Evolutionary conservation across 2,797 vertebrate species (phyloP).

Genomic region (Chromis chromis): DNA sequence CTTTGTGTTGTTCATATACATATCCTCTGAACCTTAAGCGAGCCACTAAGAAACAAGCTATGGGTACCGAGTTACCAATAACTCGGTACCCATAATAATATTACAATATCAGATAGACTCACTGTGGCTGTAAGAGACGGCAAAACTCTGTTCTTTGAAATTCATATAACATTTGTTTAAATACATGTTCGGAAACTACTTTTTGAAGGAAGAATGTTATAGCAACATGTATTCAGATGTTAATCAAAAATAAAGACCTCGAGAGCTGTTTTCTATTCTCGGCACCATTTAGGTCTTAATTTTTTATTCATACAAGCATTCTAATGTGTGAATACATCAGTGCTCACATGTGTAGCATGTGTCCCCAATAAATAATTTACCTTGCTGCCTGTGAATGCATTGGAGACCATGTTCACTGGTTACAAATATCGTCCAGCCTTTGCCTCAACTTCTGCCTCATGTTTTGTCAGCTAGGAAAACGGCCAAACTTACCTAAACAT

Average conservation of each 20-base stretch:
- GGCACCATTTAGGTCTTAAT: constrained; percentile 6
- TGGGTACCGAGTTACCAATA: too few species aligned
- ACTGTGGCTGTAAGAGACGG: constrained; percentile 41
- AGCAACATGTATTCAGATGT: background rate
- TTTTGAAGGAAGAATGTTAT: too few species aligned
- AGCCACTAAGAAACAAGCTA: background rate
- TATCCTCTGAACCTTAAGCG: background rate
- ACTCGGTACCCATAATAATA: too few species aligned
- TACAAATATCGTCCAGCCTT: constrained; percentile 21
- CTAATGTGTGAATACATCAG: background rate
- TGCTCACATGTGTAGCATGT: constrained; percentile 17
- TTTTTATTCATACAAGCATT: constrained; percentile 30
- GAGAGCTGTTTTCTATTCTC: constrained; percentile 2
- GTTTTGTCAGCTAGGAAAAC: constrained; percentile 27
- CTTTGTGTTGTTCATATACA: background rate
- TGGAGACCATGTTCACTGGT: constrained; percentile 27
- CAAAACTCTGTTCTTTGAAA: background rate
- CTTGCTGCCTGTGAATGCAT: constrained; percentile 20
- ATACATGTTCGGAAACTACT: background rate
- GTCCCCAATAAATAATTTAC: constrained; percentile 66
- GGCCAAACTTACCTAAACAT: constrained; percentile 25
- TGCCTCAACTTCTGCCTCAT: constrained; percentile 21
- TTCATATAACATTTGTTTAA: background rate
- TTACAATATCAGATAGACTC: constrained; percentile 82
- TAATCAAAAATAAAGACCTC: background rate